Evolutionary conservation across 2,888 invertebrate genomes (phyloP).

Genomic region (Drosophila parthenogenetica): DNA sequence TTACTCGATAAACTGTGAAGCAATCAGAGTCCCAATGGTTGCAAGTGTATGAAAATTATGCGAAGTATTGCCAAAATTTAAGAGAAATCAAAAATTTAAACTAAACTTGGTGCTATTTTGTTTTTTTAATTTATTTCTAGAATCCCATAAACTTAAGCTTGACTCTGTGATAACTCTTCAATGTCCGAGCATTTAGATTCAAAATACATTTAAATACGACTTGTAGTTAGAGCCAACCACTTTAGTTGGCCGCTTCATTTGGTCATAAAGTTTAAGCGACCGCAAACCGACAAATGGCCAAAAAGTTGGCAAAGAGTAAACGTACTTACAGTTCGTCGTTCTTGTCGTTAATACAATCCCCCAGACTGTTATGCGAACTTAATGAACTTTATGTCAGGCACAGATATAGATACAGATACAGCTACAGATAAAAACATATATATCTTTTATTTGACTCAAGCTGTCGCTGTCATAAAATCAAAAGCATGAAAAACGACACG

Average conservation of each 20-base stretch:
- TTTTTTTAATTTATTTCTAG: background rate
- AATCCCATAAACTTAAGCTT: background rate
- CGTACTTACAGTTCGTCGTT: conserved; percentile 41
- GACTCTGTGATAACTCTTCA: no score
- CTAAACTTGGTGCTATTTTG: background rate
- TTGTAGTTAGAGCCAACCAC: conserved; percentile 10
- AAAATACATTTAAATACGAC: conserved; percentile 19
- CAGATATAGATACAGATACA: conserved; percentile 35
- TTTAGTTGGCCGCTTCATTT: conserved; percentile 58
- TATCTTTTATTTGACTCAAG: conserved; percentile 63
- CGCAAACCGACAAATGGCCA: conserved; percentile 49
- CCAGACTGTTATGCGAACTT: conserved; percentile 39
- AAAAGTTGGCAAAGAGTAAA: conserved; percentile 38
- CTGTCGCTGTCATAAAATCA: conserved; percentile 78
- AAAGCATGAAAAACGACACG: conserved; percentile 70
- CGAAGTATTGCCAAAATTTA: background rate
- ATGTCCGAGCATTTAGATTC: background rate
- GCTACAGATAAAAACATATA: conserved; percentile 17
- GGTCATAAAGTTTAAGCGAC: conserved; percentile 62
- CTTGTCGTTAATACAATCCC: conserved; percentile 13
- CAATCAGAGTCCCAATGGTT: conserved; percentile 38
- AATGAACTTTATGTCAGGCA: conserved; percentile 65
- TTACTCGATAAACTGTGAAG: conserved; percentile 56
- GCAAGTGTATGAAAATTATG: background rate
- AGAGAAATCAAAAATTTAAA: background rate